phyloP scores from a whole-genome alignment of 2,888 invertebrate species.

The Rutpela maculata region DNA sequence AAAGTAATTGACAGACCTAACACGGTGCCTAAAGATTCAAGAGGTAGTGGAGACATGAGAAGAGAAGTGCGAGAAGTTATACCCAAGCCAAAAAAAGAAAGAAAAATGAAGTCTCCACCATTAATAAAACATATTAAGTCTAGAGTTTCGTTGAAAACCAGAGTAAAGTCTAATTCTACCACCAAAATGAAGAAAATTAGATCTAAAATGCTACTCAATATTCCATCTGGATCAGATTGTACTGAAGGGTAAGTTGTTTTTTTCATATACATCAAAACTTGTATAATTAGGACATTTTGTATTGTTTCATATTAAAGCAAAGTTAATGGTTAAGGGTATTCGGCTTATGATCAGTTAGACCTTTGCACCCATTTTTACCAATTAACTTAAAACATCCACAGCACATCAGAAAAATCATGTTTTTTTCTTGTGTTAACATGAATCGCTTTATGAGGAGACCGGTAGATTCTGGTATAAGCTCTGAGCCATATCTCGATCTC shows the following conservation, averaged over 20 bases:
- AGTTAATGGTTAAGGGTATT: no score
- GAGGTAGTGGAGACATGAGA: slow-evolving; percentile 35
- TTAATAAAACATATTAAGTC: slow-evolving; percentile 50
- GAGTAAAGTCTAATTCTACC: slow-evolving; percentile 44
- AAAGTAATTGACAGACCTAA: not conserved
- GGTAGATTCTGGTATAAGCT: no score
- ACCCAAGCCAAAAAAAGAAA: slow-evolving; percentile 50
- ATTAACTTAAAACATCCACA: no score
- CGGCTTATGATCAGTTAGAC: no score
- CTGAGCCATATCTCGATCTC: no score
- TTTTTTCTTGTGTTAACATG: no score
- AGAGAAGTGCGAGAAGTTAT: slow-evolving; percentile 47
- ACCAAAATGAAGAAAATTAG: slow-evolving; percentile 51
- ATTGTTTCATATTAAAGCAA: not conserved
- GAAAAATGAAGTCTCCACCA: slow-evolving; percentile 38
- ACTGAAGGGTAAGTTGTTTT: slow-evolving; percentile 43
- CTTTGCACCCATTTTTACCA: no score
- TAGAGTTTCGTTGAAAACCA: slow-evolving; percentile 57
- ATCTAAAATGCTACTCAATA: slow-evolving; percentile 36
- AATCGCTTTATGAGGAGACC: no score
- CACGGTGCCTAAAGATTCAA: slow-evolving; percentile 37
- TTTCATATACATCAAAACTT: not conserved
- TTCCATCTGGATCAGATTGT: slow-evolving; percentile 24
- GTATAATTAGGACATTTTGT: not conserved
- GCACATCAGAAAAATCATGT: no score